Conservation (phyloP, 1,140 invertebrate genomes). For the Habropoda laboriosa region DNA sequence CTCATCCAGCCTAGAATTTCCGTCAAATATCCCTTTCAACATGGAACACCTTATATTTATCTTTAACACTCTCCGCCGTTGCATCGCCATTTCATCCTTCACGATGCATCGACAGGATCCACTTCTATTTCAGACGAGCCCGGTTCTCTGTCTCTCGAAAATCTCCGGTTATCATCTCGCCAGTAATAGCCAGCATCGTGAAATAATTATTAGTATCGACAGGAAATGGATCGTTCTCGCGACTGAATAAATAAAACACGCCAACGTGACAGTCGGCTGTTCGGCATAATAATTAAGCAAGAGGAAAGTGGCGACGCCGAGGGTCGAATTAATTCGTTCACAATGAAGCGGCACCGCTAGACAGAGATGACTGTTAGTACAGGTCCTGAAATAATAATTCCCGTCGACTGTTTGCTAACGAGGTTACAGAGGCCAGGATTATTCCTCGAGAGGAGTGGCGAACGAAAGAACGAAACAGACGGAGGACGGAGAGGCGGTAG, state of each 20-base stretch:
- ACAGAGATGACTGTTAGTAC: constrained; percentile 54
- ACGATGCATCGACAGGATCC: not conserved
- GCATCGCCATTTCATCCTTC: not conserved
- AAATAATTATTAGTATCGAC: constrained; percentile 48
- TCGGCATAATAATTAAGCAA: constrained; percentile 68
- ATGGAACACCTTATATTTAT: not conserved
- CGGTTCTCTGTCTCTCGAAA: no score
- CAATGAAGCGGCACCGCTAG: constrained; percentile 52
- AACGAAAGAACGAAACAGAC: not conserved
- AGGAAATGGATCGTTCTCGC: constrained; percentile 3
- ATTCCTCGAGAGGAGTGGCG: constrained; percentile 42
- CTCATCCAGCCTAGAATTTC: not conserved
- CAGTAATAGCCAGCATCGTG: constrained; percentile 2
- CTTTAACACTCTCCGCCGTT: not conserved
- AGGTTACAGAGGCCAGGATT: constrained; percentile 62
- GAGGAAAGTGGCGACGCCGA: constrained; percentile 41
- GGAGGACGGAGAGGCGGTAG: not conserved
- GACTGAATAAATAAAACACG: constrained; percentile 47
- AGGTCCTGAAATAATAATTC: constrained; percentile 71
- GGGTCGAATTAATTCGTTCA: constrained; percentile 68
- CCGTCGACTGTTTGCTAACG: constrained; percentile 70
- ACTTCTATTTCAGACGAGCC: no score
- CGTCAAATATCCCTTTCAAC: no score
- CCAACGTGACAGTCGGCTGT: not conserved
- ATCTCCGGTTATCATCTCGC: not conserved